phyloP scores from a whole-genome alignment of 2,888 invertebrate species.

The Teinopalpus imperialis region DNA sequence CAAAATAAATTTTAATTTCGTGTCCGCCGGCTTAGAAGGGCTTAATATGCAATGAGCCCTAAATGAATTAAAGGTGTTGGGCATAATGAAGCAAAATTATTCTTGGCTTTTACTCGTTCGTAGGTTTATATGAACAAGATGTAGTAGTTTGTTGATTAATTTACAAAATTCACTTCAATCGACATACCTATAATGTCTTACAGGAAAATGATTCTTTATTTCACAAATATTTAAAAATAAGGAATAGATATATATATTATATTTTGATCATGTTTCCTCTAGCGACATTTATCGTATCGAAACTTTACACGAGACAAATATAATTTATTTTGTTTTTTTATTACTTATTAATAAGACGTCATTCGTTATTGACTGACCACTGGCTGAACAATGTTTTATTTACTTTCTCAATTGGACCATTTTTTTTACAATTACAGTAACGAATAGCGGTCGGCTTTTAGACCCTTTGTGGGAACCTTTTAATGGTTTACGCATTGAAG shows the following conservation, averaged over 20 bases:
- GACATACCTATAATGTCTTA: too few relatives aligned
- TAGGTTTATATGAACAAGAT: too few relatives aligned
- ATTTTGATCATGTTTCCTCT: too few relatives aligned
- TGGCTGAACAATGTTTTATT: conserved; percentile 34
- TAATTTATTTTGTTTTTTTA: too few relatives aligned
- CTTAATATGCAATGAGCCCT: conserved; percentile 19
- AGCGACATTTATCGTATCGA: too few relatives aligned
- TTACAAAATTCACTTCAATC: too few relatives aligned
- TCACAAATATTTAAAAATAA: too few relatives aligned
- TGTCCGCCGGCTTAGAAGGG: conserved; percentile 9
- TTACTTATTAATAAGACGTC: too few relatives aligned
- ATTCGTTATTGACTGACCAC: conserved; percentile 31
- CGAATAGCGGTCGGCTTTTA: conserved; percentile 44
- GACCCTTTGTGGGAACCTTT: conserved; percentile 44
- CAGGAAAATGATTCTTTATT: too few relatives aligned
- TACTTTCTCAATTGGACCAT: conserved; percentile 38
- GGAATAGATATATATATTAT: too few relatives aligned
- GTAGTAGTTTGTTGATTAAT: too few relatives aligned
- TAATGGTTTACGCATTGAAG: conserved; percentile 45
- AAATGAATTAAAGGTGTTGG: conserved; percentile 22
- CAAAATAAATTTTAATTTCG: conserved; percentile 17
- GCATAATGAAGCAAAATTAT: conserved; percentile 8
- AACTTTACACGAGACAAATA: too few relatives aligned
- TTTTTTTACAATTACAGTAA: conserved; percentile 48
- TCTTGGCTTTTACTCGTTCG: conserved; percentile 11